Evolutionary conservation across 2,113 vertebrate species (phyloP).

Genomic region (Caranx melampygus): DNA sequence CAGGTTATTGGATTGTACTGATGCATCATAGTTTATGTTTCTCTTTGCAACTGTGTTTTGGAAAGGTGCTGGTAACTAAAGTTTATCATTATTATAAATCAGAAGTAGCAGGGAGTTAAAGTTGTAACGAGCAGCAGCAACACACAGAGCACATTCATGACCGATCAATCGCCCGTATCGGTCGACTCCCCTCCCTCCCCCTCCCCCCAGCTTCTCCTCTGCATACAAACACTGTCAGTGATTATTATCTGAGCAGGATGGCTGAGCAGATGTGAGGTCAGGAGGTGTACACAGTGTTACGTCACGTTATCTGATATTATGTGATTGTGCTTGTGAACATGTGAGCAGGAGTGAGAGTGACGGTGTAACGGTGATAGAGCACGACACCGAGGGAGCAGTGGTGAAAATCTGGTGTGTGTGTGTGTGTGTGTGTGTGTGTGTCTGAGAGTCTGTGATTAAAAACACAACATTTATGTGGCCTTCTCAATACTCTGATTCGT

Average conservation of each 20-base stretch:
- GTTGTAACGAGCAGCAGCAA: neutral
- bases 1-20: too few relatives aligned
- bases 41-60: too few relatives aligned
- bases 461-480: conserved; percentile 18
- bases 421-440: conserved; percentile 16
- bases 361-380: conserved; percentile 17
- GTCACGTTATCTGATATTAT: conserved; percentile 51
- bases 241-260: conserved; percentile 34
- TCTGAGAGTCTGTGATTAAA: conserved; percentile 1
- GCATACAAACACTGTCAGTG: neutral
- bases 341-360: conserved; percentile 23
- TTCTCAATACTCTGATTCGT: conserved; percentile 41
- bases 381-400: conserved; percentile 21
- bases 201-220: neutral
- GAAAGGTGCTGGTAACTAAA: too few relatives aligned
- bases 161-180: neutral
- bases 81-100: neutral
- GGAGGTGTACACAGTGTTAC: conserved; percentile 31
- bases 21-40: too few relatives aligned
- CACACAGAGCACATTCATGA: neutral
- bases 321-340: conserved; percentile 30
- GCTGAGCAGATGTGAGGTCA: conserved; percentile 40
- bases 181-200: neutral
- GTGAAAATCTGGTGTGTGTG: conserved; percentile 14
- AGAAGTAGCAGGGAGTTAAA: neutral